Base-by-base conservation (phyloP, 2,113 vertebrate species). In the Pseudonaja textilis region DNA sequence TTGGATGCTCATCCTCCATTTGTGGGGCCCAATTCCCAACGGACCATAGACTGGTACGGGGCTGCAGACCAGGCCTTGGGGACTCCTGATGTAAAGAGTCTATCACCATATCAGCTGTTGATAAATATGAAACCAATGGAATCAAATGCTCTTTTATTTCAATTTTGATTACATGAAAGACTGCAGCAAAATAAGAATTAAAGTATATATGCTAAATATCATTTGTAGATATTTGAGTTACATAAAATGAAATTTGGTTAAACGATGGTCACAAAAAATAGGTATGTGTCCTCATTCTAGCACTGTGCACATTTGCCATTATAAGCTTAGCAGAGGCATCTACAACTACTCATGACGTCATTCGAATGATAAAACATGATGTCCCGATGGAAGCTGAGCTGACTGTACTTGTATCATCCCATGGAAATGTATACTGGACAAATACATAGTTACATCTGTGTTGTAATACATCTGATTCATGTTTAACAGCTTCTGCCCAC, bases 11-110 rank as follows among this genome's bases (percentile, higher is more conserved):
- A 2, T 69, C 26, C 3, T 12, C 29, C 12, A 1, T 5, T 69
- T 69, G 1, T 0, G 1, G n/a, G 61, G 12, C 11, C 29, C 61
- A 69, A 26, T n/a, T 69, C 29, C 4, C 29, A 69, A 69, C 0
- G 3, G 11, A 69, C 12, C 3, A n/a, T 69, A 0, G 29, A 69
- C 4, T 1, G 2, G 61, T n/a, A 16, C 1, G 0, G 8, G 26
- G 47, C 3, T 5, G 1, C 0, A 4, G 29, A 69, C 4, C 9
- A 5, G 29, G 4, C 11, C 1, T 69, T 69, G 61, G 4, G 29
- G 61, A 69, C 11, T 5, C 1, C 12, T n/a, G 61, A n/a, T 61
- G 18, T 45, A 89, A 11, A 14, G 14, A 1, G 4, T 42, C 9
- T 14, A 5, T 45, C 22, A 34, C 11, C 29, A 54, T 5, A 2